These are phyloP conservation scores for Echinometra lucunter DNA, from an alignment of 53 echinoderm and acorn worm genomes.

Conservation along the genomic window DNA sequence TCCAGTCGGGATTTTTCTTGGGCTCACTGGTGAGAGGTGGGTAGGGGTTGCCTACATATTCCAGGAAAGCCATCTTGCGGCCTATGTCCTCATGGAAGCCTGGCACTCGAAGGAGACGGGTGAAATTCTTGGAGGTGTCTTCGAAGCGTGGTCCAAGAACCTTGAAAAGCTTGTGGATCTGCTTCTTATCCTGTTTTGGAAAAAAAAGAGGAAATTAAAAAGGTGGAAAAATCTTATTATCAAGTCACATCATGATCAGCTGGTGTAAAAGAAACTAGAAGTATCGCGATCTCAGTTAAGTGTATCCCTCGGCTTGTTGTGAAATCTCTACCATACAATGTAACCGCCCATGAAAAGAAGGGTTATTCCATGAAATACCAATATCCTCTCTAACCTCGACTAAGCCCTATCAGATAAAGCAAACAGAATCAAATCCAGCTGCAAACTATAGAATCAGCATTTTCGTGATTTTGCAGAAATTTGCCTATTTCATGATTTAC, in stretches of 20 bases:
- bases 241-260: not conserved
- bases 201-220: not conserved
- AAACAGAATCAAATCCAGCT: too few relatives aligned
- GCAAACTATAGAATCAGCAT: too few relatives aligned
- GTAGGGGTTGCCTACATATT: constrained; percentile 89
- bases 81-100: constrained; percentile 66
- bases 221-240: not conserved
- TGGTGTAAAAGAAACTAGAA: not conserved
- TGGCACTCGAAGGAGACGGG: constrained; percentile 76
- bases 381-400: too few relatives aligned
- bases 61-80: constrained; percentile 82
- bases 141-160: constrained; percentile 86
- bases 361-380: too few relatives aligned
- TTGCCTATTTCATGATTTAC: too few relatives aligned
- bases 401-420: too few relatives aligned
- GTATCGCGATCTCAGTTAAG: too few relatives aligned
- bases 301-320: too few relatives aligned
- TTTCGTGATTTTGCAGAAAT: too few relatives aligned
- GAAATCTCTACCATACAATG: too few relatives aligned
- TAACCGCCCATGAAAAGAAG: too few relatives aligned
- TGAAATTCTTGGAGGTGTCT: constrained; percentile 74
- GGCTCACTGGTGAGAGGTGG: constrained; percentile 80
- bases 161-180: constrained; percentile 97
- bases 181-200: constrained; percentile 84
- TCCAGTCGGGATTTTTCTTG: constrained; percentile 87